Evolutionary conservation across 2,797 vertebrate species (phyloP).

Genomic region (Pangasius sanitwongsei): DNA sequence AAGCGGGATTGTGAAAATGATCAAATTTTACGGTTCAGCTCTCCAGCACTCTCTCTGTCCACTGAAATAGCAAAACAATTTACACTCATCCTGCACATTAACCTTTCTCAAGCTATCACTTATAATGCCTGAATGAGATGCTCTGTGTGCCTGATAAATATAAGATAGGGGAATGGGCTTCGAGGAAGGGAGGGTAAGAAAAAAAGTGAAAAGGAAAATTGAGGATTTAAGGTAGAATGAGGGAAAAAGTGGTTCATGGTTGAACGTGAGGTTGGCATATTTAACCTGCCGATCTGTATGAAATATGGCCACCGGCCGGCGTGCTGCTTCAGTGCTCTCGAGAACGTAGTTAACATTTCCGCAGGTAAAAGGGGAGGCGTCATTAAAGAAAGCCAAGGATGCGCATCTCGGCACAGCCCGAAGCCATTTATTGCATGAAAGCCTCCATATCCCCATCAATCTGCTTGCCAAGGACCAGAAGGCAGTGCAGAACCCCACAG

Average conservation of each 20-base stretch:
- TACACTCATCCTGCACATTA: constrained; percentile 73
- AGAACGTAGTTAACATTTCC: constrained; percentile 64
- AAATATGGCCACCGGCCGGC: constrained; percentile 50
- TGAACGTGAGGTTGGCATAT: constrained; percentile 46
- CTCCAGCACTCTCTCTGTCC: constrained; percentile 66
- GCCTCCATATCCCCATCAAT: constrained; percentile 67
- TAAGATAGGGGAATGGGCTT: constrained; percentile 27
- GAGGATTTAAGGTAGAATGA: constrained; percentile 41
- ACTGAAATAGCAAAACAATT: constrained; percentile 72
- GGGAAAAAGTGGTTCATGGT: constrained; percentile 44
- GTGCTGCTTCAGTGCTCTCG: constrained; percentile 48
- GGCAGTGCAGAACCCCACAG: constrained; percentile 12
- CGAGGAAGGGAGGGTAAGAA: constrained; percentile 26
- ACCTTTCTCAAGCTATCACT: constrained; percentile 70
- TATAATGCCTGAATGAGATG: constrained; percentile 58
- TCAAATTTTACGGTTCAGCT: constrained; percentile 72
- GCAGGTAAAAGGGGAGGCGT: constrained; percentile 60
- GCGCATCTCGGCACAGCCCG: constrained; percentile 63
- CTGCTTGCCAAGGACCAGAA: constrained; percentile 49
- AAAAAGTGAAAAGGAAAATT: constrained; percentile 30
- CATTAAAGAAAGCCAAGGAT: constrained; percentile 59
- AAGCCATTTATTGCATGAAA: constrained; percentile 72
- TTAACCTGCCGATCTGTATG: constrained; percentile 62
- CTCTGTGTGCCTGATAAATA: constrained; percentile 65
- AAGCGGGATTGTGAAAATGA: constrained; percentile 51